Percentiles rank a stretch among this genome's conserved stretches.
Conservation (phyloP, 2,888 invertebrate species). For the Metallyticus violacea region DNA sequence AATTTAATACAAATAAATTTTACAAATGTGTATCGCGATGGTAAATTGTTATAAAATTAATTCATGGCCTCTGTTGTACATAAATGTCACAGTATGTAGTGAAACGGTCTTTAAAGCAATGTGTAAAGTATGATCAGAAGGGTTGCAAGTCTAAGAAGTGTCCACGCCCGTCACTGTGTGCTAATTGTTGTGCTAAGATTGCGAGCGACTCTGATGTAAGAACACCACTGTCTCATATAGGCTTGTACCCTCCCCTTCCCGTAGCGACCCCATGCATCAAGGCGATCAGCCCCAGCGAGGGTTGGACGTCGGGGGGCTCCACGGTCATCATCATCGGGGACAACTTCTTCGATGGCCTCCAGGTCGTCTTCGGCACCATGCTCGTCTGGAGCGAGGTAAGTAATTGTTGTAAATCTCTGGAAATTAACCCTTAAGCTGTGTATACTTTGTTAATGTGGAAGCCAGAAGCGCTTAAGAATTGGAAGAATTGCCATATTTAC, state of each 20-base stretch:
- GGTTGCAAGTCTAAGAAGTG: neutral
- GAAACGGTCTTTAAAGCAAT: too few species aligned
- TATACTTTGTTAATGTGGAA: too few species aligned
- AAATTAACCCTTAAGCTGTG: too few species aligned
- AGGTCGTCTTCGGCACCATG: slow-evolving; percentile 98
- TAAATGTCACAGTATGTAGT: too few species aligned
- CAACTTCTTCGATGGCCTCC: slow-evolving; percentile 98
- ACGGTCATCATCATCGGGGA: slow-evolving; percentile 98
- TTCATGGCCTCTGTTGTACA: too few species aligned
- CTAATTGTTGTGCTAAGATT: neutral
- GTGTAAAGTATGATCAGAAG: too few species aligned
- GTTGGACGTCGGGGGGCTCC: slow-evolving; percentile 99
- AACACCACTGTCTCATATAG: slow-evolving; percentile 47
- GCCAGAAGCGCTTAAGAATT: too few species aligned
- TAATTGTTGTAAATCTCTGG: neutral
- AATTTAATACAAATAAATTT: too few species aligned
- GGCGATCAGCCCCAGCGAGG: slow-evolving; percentile 98
- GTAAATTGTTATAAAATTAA: too few species aligned
- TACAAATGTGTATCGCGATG: too few species aligned
- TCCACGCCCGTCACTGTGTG: neutral
- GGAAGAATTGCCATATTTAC: neutral
- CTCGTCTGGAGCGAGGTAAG: slow-evolving; percentile 97
- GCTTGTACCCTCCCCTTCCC: slow-evolving; percentile 84
- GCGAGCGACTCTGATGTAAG: slow-evolving; percentile 10
- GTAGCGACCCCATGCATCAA: slow-evolving; percentile 98